Conservation (phyloP, 2,113 vertebrate species). For the human region DNA sequence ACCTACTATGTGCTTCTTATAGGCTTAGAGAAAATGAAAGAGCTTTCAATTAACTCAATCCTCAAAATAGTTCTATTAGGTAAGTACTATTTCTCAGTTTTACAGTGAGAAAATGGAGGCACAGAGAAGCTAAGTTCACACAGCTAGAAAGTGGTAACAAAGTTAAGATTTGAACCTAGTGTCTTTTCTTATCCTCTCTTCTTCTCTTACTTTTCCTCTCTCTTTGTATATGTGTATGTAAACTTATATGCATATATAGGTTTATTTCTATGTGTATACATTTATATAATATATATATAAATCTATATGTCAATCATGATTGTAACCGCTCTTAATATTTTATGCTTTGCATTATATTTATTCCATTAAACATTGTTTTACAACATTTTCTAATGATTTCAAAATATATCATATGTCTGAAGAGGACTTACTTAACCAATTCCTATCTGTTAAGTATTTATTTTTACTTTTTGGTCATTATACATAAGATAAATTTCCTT, state of each 20-base stretch:
- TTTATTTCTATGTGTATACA: not conserved
- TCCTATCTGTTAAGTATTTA: not conserved
- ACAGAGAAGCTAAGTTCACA: not conserved
- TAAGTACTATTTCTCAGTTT: not conserved
- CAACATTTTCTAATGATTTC: slow-evolving; percentile 13
- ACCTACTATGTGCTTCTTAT: not conserved
- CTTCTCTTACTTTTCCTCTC: not conserved
- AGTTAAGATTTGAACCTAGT: not conserved
- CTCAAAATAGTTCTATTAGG: not conserved
- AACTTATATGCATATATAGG: not conserved
- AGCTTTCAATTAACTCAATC: not conserved
- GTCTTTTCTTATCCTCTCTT: not conserved
- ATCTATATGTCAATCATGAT: not conserved
- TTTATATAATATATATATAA: not conserved
- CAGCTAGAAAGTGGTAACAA: not conserved
- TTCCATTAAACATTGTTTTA: not conserved
- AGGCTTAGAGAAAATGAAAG: not conserved
- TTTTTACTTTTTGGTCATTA: not conserved
- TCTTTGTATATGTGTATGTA: not conserved
- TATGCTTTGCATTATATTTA: not conserved
- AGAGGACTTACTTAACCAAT: not conserved
- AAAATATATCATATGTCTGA: not conserved
- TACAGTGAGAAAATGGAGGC: not conserved
- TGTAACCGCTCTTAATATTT: not conserved
- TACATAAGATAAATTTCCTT: not conserved